Evolutionary conservation across 2,113 vertebrate genomes (phyloP).

Genomic region (Lepisosteus osseus): DNA sequence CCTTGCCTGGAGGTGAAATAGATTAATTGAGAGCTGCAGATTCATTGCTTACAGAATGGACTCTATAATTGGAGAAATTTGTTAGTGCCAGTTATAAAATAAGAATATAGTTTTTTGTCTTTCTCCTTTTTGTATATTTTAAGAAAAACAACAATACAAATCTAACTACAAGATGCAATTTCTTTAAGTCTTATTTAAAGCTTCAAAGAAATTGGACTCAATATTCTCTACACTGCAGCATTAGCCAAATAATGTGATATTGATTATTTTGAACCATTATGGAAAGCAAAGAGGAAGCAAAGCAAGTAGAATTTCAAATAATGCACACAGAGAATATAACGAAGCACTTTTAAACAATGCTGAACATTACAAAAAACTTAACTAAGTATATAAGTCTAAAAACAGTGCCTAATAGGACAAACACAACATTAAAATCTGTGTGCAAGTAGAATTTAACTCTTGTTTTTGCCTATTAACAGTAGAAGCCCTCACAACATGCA

Average conservation of each 20-base stretch:
- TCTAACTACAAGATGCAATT: slow-evolving; percentile 35
- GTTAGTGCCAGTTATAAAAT: slow-evolving; percentile 82
- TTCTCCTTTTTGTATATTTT: slow-evolving; percentile 54
- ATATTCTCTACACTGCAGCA: slow-evolving; percentile 54
- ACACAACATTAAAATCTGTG: too few relatives aligned
- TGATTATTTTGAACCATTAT: slow-evolving; percentile 37
- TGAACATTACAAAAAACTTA: too few relatives aligned
- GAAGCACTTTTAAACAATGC: too few relatives aligned
- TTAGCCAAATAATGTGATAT: slow-evolving; percentile 43
- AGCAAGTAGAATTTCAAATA: too few relatives aligned
- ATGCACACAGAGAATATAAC: too few relatives aligned
- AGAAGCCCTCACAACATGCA: too few relatives aligned
- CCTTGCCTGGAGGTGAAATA: slow-evolving; percentile 77
- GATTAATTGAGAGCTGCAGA: slow-evolving; percentile 79
- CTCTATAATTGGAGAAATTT: slow-evolving; percentile 78
- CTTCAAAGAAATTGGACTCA: slow-evolving; percentile 30
- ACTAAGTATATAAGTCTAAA: too few relatives aligned
- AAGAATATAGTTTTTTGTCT: slow-evolving; percentile 66
- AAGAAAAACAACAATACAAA: slow-evolving; percentile 53
- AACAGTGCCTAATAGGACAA: too few relatives aligned
- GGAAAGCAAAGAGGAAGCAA: not conserved
- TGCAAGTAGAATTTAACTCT: too few relatives aligned
- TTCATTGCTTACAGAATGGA: slow-evolving; percentile 82
- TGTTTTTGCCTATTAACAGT: too few relatives aligned
- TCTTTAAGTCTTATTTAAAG: slow-evolving; percentile 46